Base-by-base conservation (phyloP, 2,888 invertebrate species). In the Amphipyra tragopoginis region DNA sequence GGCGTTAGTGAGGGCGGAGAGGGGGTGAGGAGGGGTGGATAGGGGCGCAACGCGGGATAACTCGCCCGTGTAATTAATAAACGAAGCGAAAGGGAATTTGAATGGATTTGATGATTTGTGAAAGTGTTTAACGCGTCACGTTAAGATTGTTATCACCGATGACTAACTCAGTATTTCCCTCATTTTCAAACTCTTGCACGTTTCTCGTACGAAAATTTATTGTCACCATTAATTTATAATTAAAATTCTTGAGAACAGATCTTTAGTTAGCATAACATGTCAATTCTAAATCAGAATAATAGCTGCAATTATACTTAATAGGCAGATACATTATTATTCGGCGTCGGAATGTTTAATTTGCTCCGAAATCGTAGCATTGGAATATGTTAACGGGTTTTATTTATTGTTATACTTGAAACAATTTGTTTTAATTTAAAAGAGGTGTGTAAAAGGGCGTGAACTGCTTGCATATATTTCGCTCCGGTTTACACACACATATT, bases 21-120 rank as follows among this genome's bases (percentile, higher is more conserved):
- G 77, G 74, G 75, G 76, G 71, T 54, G 67, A 51, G 54, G 51
- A 13, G 49, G 68, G 68, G 65, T 59, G 69, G 56, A 29, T 59
- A 54, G 63, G 72, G 63, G 75, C 60, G 65, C 54, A 56, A 56
- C 61, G 70, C 55, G 56, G 73, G 71, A 73, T 79, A 85, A 85
- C 83, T 89, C 88, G 86, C 79, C 85, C 88, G 83, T 88, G 83
- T 92, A 90, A 91, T 92, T 92, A 92, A 90, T 90, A 91, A 91
- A 91, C 86, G 89, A 89, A 89, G 84, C 85, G 82, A 88, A 83
- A 83, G 83, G 80, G 82, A 86, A 84, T 86, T 83, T 82, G 79
- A 89, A 90, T 86, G 77, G 86, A 83, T 90, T 85, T 86, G 83
- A 88, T 88, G 87, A 86, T 88, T 87, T 87, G 85, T 86, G 82